Base-by-base conservation (phyloP, 92 coral and sea anemone genomes). In the Virgularia gustaviana region DNA sequence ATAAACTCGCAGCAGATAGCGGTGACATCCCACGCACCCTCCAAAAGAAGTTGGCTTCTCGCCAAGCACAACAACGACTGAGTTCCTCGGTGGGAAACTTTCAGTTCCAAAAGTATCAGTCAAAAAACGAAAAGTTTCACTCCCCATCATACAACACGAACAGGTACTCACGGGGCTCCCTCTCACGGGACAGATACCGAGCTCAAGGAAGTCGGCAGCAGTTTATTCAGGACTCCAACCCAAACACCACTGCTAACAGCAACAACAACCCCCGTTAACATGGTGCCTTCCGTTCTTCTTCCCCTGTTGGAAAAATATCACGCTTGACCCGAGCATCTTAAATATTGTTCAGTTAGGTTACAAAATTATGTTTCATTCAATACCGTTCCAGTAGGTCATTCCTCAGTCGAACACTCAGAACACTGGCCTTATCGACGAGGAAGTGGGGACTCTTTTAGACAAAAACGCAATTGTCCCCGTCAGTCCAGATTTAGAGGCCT, bases 41-140 rank as follows among this genome's bases (percentile, higher is more conserved):
- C 16, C 59, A 53, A 53, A 53, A 53, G 59, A 53, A 53, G 19
- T 31, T 53, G 27, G 59, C 59, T 53, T 11, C 59, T 53, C 59
- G 59, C 59, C 58, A 51, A 6, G 58, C 59, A 53, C 9, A 1
- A n/a, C n/a, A n/a, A n/a, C n/a, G n/a, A n/a, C n/a, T n/a, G n/a
- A n/a, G n/a, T n/a, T n/a, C n/a, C n/a, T n/a, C n/a, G n/a, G n/a
- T n/a, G n/a, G n/a, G n/a, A n/a, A n/a, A n/a, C n/a, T n/a, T n/a
- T n/a, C n/a, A n/a, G n/a, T n/a, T n/a, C n/a, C n/a, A n/a, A n/a
- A n/a, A n/a, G n/a, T n/a, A n/a, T n/a, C n/a, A n/a, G n/a, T n/a
- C n/a, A n/a, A n/a, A n/a, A n/a, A n/a, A n/a, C n/a, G n/a, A n/a
- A n/a, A n/a, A n/a, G n/a, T n/a, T n/a, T n/a, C n/a, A n/a, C n/a